Percentiles rank a stretch among this genome's conserved stretches.
Conservation (phyloP, 2,113 vertebrate genomes). For the Nymphicus hollandicus region DNA sequence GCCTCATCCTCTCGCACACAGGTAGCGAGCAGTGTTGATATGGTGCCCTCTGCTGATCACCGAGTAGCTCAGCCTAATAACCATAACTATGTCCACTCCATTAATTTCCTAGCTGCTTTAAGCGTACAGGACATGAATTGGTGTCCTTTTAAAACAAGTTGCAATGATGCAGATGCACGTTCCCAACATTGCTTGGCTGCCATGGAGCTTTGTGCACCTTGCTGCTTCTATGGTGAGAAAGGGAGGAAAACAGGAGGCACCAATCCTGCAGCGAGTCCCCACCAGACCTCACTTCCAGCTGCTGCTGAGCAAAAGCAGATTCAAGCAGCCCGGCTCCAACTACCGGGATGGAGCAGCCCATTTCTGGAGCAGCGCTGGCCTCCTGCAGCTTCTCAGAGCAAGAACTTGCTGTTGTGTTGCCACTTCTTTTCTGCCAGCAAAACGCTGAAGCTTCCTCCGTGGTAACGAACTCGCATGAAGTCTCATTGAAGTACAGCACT, state of each 20-base stretch:
- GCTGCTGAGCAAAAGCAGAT: not conserved
- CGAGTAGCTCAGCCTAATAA: not conserved
- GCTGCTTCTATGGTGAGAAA: rapidly evolving
- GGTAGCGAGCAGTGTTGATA: not conserved
- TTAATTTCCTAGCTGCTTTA: rapidly evolving
- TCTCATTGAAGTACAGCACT: not conserved
- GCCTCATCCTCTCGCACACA: not conserved
- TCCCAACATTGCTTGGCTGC: rapidly evolving
- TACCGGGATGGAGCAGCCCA: not conserved
- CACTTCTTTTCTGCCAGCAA: not conserved
- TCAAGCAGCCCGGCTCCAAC: not conserved
- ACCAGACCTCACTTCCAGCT: rapidly evolving
- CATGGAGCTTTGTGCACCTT: rapidly evolving
- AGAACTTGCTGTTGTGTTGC: not conserved
- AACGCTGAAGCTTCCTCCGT: not conserved
- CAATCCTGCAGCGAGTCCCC: rapidly evolving
- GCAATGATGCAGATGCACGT: rapidly evolving
- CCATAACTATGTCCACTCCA: not conserved
- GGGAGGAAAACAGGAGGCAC: not conserved
- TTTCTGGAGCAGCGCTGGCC: not conserved
- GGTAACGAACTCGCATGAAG: not conserved
- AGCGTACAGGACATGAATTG: rapidly evolving
- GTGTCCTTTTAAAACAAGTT: rapidly evolving
- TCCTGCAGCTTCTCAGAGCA: not conserved
- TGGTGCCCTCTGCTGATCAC: conserved; percentile 64